These are phyloP conservation scores for Nixonia krombeini DNA, from an alignment of 1,140 invertebrate species.

Conservation along the genomic window DNA sequence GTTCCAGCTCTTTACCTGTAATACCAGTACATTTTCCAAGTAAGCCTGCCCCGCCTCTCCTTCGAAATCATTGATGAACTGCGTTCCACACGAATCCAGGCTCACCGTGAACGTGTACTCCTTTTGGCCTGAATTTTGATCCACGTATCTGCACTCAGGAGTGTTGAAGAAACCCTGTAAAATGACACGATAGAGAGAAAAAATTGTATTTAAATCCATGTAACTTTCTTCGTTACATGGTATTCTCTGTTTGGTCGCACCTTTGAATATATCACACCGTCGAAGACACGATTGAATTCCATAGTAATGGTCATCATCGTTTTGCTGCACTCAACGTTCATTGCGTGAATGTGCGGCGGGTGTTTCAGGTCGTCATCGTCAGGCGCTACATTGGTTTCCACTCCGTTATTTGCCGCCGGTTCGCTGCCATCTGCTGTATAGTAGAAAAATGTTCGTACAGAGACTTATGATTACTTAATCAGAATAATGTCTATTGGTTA, in stretches of 20 bases:
- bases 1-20: constrained; percentile 75
- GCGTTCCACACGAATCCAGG: constrained; percentile 84
- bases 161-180: constrained; percentile 78
- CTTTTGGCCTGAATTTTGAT: constrained; percentile 77
- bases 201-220: background rate
- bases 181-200: constrained; percentile 10
- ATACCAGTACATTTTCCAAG: constrained; percentile 84
- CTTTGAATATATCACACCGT: constrained; percentile 88
- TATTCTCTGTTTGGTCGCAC: constrained; percentile 59
- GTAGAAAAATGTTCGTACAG: background rate
- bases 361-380: constrained; percentile 74
- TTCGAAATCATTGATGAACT: constrained; percentile 84
- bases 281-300: constrained; percentile 82
- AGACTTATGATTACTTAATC: no score
- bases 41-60: constrained; percentile 82
- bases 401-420: constrained; percentile 17
- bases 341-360: constrained; percentile 81
- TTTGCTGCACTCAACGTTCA: constrained; percentile 84
- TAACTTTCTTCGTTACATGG: background rate
- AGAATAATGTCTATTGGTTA: no score
- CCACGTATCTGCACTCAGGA: constrained; percentile 81
- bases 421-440: constrained; percentile 16
- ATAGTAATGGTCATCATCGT: constrained; percentile 87
- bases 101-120: constrained; percentile 83
- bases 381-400: constrained; percentile 22